Conservation (phyloP, 1,140 invertebrate genomes). For the Oscheius sp. region DNA sequence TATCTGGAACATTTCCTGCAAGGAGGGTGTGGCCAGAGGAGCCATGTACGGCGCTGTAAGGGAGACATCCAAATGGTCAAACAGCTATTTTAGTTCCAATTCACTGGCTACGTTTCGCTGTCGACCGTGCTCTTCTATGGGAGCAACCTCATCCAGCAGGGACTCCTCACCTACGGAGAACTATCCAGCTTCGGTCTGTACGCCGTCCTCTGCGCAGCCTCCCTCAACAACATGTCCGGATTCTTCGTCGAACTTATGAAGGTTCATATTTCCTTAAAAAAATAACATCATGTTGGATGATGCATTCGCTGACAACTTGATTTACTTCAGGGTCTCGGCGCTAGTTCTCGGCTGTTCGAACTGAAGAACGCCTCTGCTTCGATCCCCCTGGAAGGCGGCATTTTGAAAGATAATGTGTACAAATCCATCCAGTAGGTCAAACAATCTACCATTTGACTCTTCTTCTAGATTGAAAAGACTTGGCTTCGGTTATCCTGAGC, state of each 20-base stretch:
- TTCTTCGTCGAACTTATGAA: constrained; percentile 91
- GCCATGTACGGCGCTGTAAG: constrained; percentile 86
- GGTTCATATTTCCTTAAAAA: constrained; percentile 25
- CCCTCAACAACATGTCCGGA: constrained; percentile 68
- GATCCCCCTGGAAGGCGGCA: constrained; percentile 66
- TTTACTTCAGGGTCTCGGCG: constrained; percentile 77
- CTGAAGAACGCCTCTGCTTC: constrained; percentile 77
- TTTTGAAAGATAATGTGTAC: constrained; percentile 66
- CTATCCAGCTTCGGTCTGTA: constrained; percentile 58
- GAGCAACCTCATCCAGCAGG: constrained; percentile 79
- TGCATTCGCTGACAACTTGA: no score
- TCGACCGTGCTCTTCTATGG: constrained; percentile 89
- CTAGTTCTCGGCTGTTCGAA: constrained; percentile 81
- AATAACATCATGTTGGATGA: constrained; percentile 1
- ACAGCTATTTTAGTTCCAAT: constrained; percentile 75
- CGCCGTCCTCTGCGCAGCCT: constrained; percentile 50
- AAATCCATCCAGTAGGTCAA: constrained; percentile 64
- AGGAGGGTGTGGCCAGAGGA: constrained; percentile 80
- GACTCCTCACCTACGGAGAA: constrained; percentile 75
- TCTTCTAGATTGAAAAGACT: constrained; percentile 66
- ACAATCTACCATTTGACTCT: no score
- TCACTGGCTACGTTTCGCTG: constrained; percentile 86
- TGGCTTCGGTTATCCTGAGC: constrained; percentile 67
- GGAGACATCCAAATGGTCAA: no score
- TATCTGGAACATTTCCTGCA: constrained; percentile 77